These are phyloP conservation scores for Agrochola lychnidis DNA, from an alignment of 2,888 invertebrate genomes.

Conservation along the genomic window DNA sequence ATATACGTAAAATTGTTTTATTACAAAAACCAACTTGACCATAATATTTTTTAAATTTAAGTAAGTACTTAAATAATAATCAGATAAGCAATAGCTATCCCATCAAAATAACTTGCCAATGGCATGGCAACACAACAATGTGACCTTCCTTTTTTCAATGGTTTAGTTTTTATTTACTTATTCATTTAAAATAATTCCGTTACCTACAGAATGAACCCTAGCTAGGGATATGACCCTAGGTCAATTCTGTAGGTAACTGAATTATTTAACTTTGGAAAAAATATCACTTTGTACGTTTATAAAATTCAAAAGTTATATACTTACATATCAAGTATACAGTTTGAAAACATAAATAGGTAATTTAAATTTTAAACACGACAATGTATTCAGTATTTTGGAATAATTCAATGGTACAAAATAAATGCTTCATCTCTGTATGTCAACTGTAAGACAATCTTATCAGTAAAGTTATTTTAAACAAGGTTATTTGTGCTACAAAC, in stretches of 20 bases:
- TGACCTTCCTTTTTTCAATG: background rate
- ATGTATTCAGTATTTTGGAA: slow-evolving; percentile 6
- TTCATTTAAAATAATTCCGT: background rate
- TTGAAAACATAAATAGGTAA: background rate
- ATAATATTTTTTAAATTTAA: background rate
- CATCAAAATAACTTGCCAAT: slow-evolving; percentile 1
- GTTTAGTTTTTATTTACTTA: no score
- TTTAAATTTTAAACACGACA: background rate
- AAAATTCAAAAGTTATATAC: background rate
- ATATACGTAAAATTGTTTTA: background rate
- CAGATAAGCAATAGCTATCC: background rate
- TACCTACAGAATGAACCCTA: background rate
- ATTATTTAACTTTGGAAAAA: background rate
- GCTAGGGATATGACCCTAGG: background rate
- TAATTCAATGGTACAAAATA: slow-evolving; percentile 16
- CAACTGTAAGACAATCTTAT: slow-evolving; percentile 36
- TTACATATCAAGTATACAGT: background rate
- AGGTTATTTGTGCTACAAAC: slow-evolving; percentile 22
- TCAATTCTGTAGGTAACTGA: background rate
- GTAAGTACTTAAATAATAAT: background rate
- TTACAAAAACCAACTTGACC: background rate
- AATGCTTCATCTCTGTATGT: slow-evolving; percentile 26
- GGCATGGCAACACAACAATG: background rate
- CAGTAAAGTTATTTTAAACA: slow-evolving; percentile 37
- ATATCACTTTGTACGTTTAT: background rate